phyloP scores from a whole-genome alignment of 1,140 invertebrate genomes.

The Gryon sp. region DNA sequence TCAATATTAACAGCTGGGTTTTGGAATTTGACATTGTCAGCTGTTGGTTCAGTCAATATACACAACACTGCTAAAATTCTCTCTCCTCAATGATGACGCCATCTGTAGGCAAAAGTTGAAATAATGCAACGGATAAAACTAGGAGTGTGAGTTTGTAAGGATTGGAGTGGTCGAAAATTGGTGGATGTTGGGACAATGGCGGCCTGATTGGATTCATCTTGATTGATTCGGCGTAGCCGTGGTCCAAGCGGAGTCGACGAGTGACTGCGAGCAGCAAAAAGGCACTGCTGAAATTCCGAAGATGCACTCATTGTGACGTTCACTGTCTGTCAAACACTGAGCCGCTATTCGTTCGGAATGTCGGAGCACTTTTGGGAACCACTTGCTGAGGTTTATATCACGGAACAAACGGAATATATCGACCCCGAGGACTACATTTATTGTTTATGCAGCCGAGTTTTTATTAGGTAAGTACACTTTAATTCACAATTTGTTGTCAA shows the following conservation, averaged over 20 bases:
- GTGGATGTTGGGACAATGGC: slow-evolving; percentile 34
- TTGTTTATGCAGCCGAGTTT: slow-evolving; percentile 74
- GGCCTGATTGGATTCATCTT: slow-evolving; percentile 25
- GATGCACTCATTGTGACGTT: slow-evolving; percentile 33
- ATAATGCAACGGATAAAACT: too few species aligned
- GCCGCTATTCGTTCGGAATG: slow-evolving; percentile 61
- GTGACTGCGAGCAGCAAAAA: not conserved
- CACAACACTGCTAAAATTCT: too few species aligned
- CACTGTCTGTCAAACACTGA: not conserved
- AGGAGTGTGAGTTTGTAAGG: too few species aligned
- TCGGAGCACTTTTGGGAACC: slow-evolving; percentile 74
- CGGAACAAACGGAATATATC: slow-evolving; percentile 64
- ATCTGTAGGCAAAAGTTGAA: too few species aligned
- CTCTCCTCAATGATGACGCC: too few species aligned
- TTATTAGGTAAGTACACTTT: slow-evolving; percentile 67
- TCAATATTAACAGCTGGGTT: too few species aligned
- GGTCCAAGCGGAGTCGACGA: not conserved
- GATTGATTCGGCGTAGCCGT: slow-evolving; percentile 49
- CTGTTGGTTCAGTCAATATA: too few species aligned
- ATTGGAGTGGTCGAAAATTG: not conserved
- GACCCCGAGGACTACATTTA: slow-evolving; percentile 72
- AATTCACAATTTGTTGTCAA: too few species aligned
- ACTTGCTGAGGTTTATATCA: slow-evolving; percentile 74
- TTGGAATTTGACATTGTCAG: too few species aligned
- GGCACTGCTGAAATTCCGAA: not conserved